A percentile compares a stretch with the other conserved stretches of the same genome.
Evolutionary conservation across 2,888 invertebrate species (phyloP).

Genomic region (Aphodius granarius): DNA sequence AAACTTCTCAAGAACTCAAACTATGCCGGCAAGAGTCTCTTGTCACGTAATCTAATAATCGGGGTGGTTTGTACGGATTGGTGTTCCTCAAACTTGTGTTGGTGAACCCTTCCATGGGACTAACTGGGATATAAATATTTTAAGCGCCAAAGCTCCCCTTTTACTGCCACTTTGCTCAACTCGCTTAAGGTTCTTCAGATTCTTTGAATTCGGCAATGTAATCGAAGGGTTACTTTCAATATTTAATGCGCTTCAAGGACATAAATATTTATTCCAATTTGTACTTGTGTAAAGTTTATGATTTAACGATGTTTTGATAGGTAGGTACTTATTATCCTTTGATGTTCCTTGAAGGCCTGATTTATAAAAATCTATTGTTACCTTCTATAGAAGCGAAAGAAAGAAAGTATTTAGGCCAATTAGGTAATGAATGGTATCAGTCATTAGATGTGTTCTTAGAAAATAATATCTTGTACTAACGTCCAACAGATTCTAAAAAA

Average conservation of each 20-base stretch:
- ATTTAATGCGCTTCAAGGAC: not conserved
- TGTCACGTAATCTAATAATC: constrained; percentile 40
- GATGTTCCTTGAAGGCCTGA: no score
- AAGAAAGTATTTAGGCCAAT: no score
- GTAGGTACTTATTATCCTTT: no score
- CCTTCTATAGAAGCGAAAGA: no score
- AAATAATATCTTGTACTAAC: no score
- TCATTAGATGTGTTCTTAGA: no score
- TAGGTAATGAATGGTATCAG: no score
- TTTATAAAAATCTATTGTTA: no score
- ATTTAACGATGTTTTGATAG: no score
- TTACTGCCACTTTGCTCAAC: not conserved
- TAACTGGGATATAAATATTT: not conserved
- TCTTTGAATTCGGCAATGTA: not conserved
- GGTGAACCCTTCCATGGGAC: not conserved
- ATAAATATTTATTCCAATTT: not conserved
- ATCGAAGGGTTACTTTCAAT: not conserved
- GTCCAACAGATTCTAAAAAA: no score
- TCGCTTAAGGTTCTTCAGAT: not conserved
- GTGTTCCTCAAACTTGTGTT: constrained; percentile 22
- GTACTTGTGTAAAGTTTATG: no score
- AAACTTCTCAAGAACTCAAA: constrained; percentile 30
- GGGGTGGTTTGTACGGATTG: constrained; percentile 38
- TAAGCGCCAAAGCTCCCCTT: not conserved
- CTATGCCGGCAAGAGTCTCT: constrained; percentile 28